phyloP scores from a whole-genome alignment of 2,888 invertebrate genomes.

The Adelphocoris suturalis region DNA sequence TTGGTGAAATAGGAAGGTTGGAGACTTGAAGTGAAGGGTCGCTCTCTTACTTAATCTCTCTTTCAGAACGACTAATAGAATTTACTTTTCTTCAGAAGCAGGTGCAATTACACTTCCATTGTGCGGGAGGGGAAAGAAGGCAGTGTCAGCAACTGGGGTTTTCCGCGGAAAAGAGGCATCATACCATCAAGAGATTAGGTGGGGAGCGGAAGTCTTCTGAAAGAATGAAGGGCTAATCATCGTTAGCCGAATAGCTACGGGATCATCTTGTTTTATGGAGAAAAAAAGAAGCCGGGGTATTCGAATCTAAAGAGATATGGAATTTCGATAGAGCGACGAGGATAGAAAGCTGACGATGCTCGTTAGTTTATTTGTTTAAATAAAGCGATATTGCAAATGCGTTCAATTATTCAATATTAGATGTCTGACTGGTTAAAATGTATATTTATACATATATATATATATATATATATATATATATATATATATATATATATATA shows the following conservation, averaged over 20 bases:
- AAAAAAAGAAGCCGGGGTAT: not conserved
- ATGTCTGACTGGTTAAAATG: too few species aligned
- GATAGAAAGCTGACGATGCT: not conserved
- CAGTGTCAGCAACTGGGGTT: not conserved
- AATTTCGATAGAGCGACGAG: not conserved
- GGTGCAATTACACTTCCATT: conserved; percentile 60
- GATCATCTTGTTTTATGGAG: not conserved
- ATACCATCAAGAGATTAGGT: conserved; percentile 11
- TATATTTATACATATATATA: too few species aligned
- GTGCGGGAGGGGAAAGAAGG: conserved; percentile 13
- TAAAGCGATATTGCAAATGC: too few species aligned
- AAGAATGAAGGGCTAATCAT: conserved; percentile 32
- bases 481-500: too few species aligned
- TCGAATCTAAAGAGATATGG: not conserved
- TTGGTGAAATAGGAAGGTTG: conserved; percentile 47
- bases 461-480: too few species aligned
- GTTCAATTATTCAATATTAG: too few species aligned
- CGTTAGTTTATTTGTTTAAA: too few species aligned
- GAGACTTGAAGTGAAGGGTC: conserved; percentile 32
- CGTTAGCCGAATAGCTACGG: conserved; percentile 6
- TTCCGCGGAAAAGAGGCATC: conserved; percentile 1
- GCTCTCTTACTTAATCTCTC: conserved; percentile 51
- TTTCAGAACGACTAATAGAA: conserved; percentile 61
- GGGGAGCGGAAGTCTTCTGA: not conserved
- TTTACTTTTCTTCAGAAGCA: conserved; percentile 54